These are phyloP conservation scores for Elmis aenea DNA, from an alignment of 2,888 invertebrate genomes.

Conservation along the genomic window DNA sequence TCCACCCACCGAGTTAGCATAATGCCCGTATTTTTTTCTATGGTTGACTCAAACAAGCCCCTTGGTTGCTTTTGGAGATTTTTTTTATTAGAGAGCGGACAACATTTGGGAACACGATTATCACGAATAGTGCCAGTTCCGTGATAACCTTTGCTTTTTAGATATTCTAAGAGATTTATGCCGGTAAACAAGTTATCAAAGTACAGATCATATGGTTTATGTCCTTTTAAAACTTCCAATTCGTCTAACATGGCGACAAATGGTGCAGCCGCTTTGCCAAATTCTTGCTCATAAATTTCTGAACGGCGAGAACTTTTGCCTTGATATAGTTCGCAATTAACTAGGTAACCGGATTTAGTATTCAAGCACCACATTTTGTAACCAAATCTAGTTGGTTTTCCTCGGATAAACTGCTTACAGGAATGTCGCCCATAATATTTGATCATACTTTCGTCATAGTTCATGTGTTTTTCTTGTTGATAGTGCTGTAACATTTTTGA, in stretches of 20 bases:
- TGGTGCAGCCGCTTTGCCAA: too few species aligned
- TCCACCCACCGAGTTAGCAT: conserved; percentile 28
- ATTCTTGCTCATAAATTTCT: not conserved
- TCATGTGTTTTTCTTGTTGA: conserved; percentile 20
- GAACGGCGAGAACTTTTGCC: conserved; percentile 11
- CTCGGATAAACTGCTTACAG: conserved; percentile 32
- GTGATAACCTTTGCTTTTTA: conserved; percentile 21
- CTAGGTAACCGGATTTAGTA: conserved; percentile 18
- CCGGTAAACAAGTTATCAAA: too few species aligned
- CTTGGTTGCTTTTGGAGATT: conserved; percentile 12
- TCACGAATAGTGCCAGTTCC: conserved; percentile 26
- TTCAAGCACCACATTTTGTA: conserved; percentile 20
- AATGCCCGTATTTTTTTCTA: conserved; percentile 18
- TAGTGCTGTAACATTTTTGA: too few species aligned
- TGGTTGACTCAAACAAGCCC: conserved; percentile 8
- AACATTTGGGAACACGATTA: conserved; percentile 24
- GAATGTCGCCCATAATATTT: conserved; percentile 35
- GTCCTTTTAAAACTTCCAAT: too few species aligned
- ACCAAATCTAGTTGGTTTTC: conserved; percentile 17
- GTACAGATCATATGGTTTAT: too few species aligned
- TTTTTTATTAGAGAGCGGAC: conserved; percentile 20
- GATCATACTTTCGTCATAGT: conserved; percentile 31
- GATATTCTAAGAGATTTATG: too few species aligned
- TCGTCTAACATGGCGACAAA: not conserved
- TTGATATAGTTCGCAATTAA: conserved; percentile 22